Evolutionary conservation across 2,113 vertebrate species (phyloP), one percentile per base, ranked within the genome.

Genomic region (Phylloscopus trochiloides): DNA sequence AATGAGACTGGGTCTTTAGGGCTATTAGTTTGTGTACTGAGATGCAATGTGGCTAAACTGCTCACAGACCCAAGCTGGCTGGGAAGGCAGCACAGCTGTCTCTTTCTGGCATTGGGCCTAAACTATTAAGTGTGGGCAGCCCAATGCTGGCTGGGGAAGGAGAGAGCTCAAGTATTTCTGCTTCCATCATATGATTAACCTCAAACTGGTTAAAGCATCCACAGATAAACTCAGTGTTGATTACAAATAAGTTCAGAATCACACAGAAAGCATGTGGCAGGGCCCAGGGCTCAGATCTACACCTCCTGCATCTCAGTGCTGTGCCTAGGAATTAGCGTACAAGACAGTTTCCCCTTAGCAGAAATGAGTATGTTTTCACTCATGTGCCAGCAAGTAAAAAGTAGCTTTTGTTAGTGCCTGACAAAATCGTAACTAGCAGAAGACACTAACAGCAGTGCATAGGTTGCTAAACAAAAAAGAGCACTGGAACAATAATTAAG

Each of bases 31-130:
- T 71, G 68, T 65, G 40, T 63, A 85, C 84, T 57, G 57, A 38
- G 73, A 31, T 8, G 10, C 11, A 63, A 1, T 10, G 31, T 48
- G 36, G 73, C 87, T 91, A 18, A 91, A 75, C 65, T 75, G 48
- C 87, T 91, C 38, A 2, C 61, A 78, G 85, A 51, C 25, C 73
- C 57, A 31, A 48, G 77, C 61, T 96, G 95, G 77, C 85, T 75
- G 40, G n/a, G 43, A 87, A 90, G 48, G 43, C 43, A 78, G 61
- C 42, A 87, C 92, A 93, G 87, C 73, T 95, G 90, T 54, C 38
- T 58, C 70, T 82, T 48, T n/a, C 52, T 94, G 95, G 94, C 78
- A 17, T 3, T 22, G 5, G 5, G 45, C 81, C 93, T 78, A n/a
- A 87, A 48, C 65, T 55, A 89, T 2, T 50, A 72, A 85, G 40